Evolutionary conservation across 2,797 vertebrate genomes (phyloP), one percentile per base, ranked within the genome.

Genomic region (Tragelaphus oryx): DNA sequence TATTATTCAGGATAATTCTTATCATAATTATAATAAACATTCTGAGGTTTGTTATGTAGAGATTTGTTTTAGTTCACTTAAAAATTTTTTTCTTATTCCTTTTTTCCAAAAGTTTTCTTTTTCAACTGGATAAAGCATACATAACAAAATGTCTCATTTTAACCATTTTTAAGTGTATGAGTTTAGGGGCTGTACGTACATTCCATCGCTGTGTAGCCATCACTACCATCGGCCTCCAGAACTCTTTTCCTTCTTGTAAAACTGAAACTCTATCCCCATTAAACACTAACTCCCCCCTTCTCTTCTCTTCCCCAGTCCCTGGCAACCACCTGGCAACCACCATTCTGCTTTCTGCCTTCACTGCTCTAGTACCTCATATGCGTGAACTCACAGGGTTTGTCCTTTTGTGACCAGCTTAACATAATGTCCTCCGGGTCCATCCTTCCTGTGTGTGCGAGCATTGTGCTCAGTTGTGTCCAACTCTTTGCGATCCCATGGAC

Each of bases 1-100:
- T 93, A 41, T 79, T 78, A 55, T n/a, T 75, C 46, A 88, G 28
- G 44, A 8, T 80, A 83, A 76, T 91, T 89, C 37, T n/a, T 68
- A 46, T 44, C 16, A 3, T 93, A 50, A 91, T 89, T 79, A 54
- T 46, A 55, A 62, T 62, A 93, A 76, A 82, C 3, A 2, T 44
- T 13, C 65, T 60, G 44, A 88, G 81, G 28, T 30, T 55, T 86
- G 59, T 74, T 82, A 68, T 24, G 28, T 14, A 91, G 14, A 13
- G 50, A 28, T 10, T 55, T 93, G 50, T 85, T 74, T 75, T 52
- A 81, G n/a, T 79, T 65, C 85, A 60, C 68, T 41, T 71, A 14
- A 24, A 41, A 24, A 14, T 7, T 71, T 26, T 37, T 41, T 41
- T 41, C 74, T 55, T 80, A 44, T 84, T 52, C 10, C 28, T 62